Evolutionary conservation across 2,113 vertebrate species (phyloP), one percentile per base, ranked within the genome.

Genomic region (Plectropomus leopardus): DNA sequence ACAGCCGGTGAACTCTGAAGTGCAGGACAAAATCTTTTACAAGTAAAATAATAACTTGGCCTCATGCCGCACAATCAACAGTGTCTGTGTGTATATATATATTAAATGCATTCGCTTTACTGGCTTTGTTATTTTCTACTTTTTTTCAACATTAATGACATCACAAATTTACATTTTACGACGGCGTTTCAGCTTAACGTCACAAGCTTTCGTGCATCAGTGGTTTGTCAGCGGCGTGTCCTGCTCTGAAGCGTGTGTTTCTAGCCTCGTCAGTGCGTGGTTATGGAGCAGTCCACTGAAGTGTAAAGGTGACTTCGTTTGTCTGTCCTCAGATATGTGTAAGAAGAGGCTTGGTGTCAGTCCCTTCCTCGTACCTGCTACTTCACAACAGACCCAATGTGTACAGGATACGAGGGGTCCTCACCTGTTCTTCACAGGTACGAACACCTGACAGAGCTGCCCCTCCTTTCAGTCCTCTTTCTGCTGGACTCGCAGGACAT

Each of bases 381-480:
- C 68, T 92, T 0, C 69, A 91, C 40, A 92, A 80, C 86, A 91
- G 86, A 78, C 84, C 86, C 7, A 55, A 83, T 42, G 78, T 82
- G 7, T 90, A 84, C 88, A 92, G 94, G 81, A 86, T 90, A 76
- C 66, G 84, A 78, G 82, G 85, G 11, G 67, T 93, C 2, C 73
- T 85, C 16, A 28, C 92, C 85, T 87, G 66, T 19, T 5, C 92
- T 13, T 54, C 85, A 14, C 96, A 97, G 97, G 97, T 98, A 93
- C 68, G 6, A 54, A 4, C 63, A 13, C n/a, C 7, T 50, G 21
- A 53, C 5, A 44, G n/a, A n/a, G n/a, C n/a, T n/a, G n/a, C n/a
- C n/a, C n/a, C n/a, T n/a, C n/a, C n/a, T n/a, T n/a, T n/a, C n/a
- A n/a, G n/a, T n/a, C n/a, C n/a, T n/a, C n/a, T n/a, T n/a, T n/a